A percentile compares a stretch with the other conserved stretches of the same genome.
Evolutionary conservation across 2,888 invertebrate genomes (phyloP).

Genomic region (Hypena proboscidalis): DNA sequence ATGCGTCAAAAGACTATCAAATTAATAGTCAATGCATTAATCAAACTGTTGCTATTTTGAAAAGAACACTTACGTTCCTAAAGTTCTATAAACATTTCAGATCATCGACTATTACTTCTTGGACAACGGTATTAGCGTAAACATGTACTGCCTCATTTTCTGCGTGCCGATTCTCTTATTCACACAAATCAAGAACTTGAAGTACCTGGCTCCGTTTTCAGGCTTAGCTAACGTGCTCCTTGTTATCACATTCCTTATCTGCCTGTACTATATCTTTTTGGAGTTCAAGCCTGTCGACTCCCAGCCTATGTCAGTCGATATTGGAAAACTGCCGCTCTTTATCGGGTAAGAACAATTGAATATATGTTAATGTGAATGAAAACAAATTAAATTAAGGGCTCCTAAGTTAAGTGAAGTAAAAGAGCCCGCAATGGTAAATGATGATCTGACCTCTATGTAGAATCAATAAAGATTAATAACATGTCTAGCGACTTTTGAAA

Average conservation of each 20-base stretch:
- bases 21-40: constrained; percentile 2
- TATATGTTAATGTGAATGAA: too few relatives aligned
- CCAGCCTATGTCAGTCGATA: constrained; percentile 83
- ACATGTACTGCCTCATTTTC: constrained; percentile 72
- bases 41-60: neutral
- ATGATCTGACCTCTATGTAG: too few relatives aligned
- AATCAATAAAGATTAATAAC: too few relatives aligned
- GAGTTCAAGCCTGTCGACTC: constrained; percentile 72
- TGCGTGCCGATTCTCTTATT: constrained; percentile 70
- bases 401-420: too few relatives aligned
- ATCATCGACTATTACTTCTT: constrained; percentile 61
- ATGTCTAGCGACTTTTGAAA: too few relatives aligned
- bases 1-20: too few relatives aligned
- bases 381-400: too few relatives aligned
- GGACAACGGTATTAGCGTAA: constrained; percentile 51
- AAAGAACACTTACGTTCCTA: neutral
- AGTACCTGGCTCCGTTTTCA: constrained; percentile 95
- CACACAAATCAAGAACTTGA: constrained; percentile 89
- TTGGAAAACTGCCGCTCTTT: constrained; percentile 91
- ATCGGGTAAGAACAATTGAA: constrained; percentile 86
- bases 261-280: constrained; percentile 92
- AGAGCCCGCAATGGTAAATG: too few relatives aligned
- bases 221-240: constrained; percentile 94
- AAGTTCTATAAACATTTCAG: constrained; percentile 52
- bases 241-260: constrained; percentile 91